phyloP scores from a whole-genome alignment of 2,797 vertebrate genomes.

The Dicrostonyx torquatus region DNA sequence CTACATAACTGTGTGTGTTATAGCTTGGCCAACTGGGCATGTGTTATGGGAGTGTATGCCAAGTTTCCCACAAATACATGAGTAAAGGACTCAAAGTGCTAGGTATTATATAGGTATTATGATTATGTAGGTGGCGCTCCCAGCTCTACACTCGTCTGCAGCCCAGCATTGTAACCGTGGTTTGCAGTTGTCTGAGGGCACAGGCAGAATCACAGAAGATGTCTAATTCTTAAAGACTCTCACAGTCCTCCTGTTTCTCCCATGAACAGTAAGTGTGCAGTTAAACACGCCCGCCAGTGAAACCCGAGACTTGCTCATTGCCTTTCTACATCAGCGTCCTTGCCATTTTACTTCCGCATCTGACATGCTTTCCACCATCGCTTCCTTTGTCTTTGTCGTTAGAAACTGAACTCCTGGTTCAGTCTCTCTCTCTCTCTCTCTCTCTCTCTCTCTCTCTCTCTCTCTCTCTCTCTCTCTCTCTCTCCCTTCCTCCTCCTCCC shows the following conservation, averaged over 20 bases:
- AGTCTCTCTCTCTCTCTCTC: neutral
- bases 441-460: neutral
- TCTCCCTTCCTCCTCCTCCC: neutral
- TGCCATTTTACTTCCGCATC: neutral
- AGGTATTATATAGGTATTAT: neutral
- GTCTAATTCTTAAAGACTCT: slow-evolving; percentile 1
- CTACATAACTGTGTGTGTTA: neutral
- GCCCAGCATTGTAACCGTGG: neutral
- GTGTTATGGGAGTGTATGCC: neutral
- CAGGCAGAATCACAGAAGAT: neutral
- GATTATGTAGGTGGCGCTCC: neutral
- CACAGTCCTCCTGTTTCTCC: neutral
- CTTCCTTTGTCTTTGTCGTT: neutral
- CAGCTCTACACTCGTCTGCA: neutral
- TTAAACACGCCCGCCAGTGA: neutral
- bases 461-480: neutral
- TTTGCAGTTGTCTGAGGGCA: neutral
- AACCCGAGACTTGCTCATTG: neutral
- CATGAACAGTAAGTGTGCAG: neutral
- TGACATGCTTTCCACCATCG: neutral
- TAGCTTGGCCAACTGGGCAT: neutral
- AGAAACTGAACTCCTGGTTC: neutral
- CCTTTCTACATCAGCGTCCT: neutral
- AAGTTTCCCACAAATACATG: neutral
- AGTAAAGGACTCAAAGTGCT: too few species aligned